These are phyloP conservation scores for Drosophila nikananu DNA, from an alignment of 1,140 invertebrate genomes.

Conservation along the genomic window DNA sequence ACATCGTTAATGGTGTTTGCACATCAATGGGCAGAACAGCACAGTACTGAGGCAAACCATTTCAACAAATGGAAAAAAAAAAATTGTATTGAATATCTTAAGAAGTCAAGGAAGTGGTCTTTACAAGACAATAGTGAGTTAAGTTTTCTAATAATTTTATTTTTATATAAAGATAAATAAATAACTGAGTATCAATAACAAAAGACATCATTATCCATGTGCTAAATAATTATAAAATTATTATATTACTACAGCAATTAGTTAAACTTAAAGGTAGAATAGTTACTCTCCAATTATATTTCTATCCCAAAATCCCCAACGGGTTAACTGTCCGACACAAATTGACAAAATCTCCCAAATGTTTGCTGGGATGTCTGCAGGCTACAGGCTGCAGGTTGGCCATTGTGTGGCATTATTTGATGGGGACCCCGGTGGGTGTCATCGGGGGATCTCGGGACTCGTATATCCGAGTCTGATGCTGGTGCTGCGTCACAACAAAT, in stretches of 20 bases:
- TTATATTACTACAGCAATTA: background rate
- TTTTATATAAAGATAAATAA: background rate
- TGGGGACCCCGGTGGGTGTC: conserved; percentile 36
- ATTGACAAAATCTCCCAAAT: conserved; percentile 61
- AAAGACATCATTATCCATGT: too few species aligned
- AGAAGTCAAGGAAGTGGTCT: background rate
- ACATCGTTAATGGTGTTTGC: background rate
- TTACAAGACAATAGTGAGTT: background rate
- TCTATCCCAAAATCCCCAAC: background rate
- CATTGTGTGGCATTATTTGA: conserved; percentile 51
- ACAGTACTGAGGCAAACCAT: too few species aligned
- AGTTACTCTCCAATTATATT: background rate
- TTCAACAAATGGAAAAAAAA: background rate
- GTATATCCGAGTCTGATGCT: conserved; percentile 38
- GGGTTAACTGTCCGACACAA: conserved; percentile 48
- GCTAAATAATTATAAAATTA: too few species aligned
- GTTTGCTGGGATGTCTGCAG: conserved; percentile 23
- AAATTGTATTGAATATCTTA: background rate
- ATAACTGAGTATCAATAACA: too few species aligned
- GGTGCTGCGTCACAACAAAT: conserved; percentile 75
- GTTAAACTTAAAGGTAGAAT: background rate
- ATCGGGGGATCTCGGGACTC: conserved; percentile 5
- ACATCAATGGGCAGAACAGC: background rate
- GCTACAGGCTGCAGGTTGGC: conserved; percentile 23
- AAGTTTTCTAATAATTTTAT: background rate